These are phyloP conservation scores for Unio pictorum DNA, from an alignment of 2,888 invertebrate species.

Conservation along the genomic window DNA sequence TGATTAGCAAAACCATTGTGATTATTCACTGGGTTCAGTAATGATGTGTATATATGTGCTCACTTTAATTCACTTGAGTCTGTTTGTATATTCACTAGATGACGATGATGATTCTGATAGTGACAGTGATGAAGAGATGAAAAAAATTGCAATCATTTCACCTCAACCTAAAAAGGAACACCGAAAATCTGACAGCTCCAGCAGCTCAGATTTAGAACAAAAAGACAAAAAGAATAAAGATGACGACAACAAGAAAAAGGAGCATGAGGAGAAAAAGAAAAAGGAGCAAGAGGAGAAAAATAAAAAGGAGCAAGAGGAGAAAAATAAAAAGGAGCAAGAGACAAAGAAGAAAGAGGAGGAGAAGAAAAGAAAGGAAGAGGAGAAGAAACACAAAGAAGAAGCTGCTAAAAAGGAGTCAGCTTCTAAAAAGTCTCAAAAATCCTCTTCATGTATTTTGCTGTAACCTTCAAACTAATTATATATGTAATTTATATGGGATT, in stretches of 20 bases:
- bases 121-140: slow-evolving; percentile 2
- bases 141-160: neutral
- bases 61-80: too few species aligned
- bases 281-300: neutral
- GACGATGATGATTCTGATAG: slow-evolving; percentile 4
- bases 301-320: slow-evolving; percentile 6
- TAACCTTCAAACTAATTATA: slow-evolving; percentile 10
- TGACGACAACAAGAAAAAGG: slow-evolving; percentile 6
- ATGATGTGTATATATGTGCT: too few species aligned
- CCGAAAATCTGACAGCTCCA: too few species aligned
- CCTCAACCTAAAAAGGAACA: too few species aligned
- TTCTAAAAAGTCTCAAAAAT: slow-evolving; percentile 19
- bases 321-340: neutral
- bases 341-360: neutral
- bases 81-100: neutral
- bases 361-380: slow-evolving; percentile 5
- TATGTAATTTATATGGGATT: too few species aligned
- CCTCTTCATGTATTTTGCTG: slow-evolving; percentile 36
- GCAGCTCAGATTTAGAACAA: too few species aligned
- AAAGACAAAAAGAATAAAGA: slow-evolving; percentile 4
- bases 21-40: too few species aligned
- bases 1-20: too few species aligned
- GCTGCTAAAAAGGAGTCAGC: slow-evolving; percentile 4
- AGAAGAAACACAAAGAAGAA: neutral
- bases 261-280: neutral